phyloP scores from a whole-genome alignment of 1,140 invertebrate species.

The Apis cerana region DNA sequence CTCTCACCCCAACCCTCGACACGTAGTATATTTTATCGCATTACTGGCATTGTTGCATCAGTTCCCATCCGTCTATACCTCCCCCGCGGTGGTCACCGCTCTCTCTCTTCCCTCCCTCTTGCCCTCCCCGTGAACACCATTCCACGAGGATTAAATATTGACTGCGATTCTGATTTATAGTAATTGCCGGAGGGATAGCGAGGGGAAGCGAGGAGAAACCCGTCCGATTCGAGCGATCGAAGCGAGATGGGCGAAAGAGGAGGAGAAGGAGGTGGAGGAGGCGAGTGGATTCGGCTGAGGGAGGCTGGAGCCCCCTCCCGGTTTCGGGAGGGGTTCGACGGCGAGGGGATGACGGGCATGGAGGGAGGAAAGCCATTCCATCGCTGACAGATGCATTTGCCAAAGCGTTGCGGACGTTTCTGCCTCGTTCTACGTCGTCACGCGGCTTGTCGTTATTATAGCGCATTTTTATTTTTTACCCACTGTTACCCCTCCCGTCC shows the following conservation, averaged over 20 bases:
- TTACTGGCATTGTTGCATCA: conserved; percentile 77
- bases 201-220: conserved; percentile 56
- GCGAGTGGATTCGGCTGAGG: conserved; percentile 55
- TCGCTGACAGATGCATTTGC: conserved; percentile 77
- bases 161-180: conserved; percentile 81
- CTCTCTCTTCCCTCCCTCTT: conserved; percentile 6
- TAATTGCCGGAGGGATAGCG: conserved; percentile 73
- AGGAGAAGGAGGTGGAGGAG: too few relatives aligned
- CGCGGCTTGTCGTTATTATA: conserved; percentile 67
- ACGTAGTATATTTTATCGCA: conserved; percentile 77
- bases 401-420: conserved; percentile 71
- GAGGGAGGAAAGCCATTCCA: conserved; percentile 71
- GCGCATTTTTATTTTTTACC: conserved; percentile 70
- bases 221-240: conserved; percentile 51
- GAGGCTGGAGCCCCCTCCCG: conserved; percentile 37
- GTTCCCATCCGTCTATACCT: conserved; percentile 53
- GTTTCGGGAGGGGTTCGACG: conserved; percentile 39
- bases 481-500: conserved; percentile 34
- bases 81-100: conserved; percentile 52
- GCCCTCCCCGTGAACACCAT: conserved; percentile 70
- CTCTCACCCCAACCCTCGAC: conserved; percentile 48
- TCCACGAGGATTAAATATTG: conserved; percentile 80
- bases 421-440: conserved; percentile 65
- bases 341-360: conserved; percentile 37
- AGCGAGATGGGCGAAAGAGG: conserved; percentile 56